Percentiles rank a stretch among this genome's conserved stretches.
phyloP scores from a whole-genome alignment of 2,888 invertebrate species.

The Drosophila niveifrons region DNA sequence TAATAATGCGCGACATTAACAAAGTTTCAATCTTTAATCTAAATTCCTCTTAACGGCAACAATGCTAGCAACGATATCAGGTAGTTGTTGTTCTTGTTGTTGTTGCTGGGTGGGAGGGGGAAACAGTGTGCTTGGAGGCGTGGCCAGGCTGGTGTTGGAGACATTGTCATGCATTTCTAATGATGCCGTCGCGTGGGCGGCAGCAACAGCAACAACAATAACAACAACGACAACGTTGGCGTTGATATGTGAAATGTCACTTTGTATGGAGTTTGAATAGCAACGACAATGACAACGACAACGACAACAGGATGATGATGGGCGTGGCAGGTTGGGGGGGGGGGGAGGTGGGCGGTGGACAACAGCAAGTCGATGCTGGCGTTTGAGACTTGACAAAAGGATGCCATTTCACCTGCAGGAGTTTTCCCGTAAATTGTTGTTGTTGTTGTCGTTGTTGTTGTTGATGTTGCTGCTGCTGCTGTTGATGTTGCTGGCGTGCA shows the following conservation, averaged over 20 bases:
- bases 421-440: slow-evolving; percentile 69
- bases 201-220: slow-evolving; percentile 28
- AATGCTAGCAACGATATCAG: slow-evolving; percentile 19
- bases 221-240: slow-evolving; percentile 22
- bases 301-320: slow-evolving; percentile 43
- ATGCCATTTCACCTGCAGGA: slow-evolving; percentile 74
- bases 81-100: slow-evolving; percentile 3
- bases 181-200: slow-evolving; percentile 68
- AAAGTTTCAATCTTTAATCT: slow-evolving; percentile 83
- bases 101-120: slow-evolving; percentile 5
- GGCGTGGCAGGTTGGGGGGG: slow-evolving; percentile 46
- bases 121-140: slow-evolving; percentile 32
- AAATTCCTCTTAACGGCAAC: slow-evolving; percentile 69
- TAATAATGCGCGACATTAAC: slow-evolving; percentile 80
- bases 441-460: slow-evolving; percentile 43
- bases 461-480: slow-evolving; percentile 12
- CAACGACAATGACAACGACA: slow-evolving; percentile 70
- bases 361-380: slow-evolving; percentile 52
- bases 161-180: slow-evolving; percentile 83
- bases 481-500: slow-evolving; percentile 36
- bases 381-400: slow-evolving; percentile 75
- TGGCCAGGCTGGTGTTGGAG: slow-evolving; percentile 43
- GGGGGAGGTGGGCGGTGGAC: background rate
- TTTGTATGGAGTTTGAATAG: slow-evolving; percentile 77
- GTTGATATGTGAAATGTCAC: slow-evolving; percentile 81